Evolutionary conservation across 2,888 invertebrate species (phyloP), one percentile per base, ranked within the genome.

Genomic region (Hermaeophaga mercurialis): DNA sequence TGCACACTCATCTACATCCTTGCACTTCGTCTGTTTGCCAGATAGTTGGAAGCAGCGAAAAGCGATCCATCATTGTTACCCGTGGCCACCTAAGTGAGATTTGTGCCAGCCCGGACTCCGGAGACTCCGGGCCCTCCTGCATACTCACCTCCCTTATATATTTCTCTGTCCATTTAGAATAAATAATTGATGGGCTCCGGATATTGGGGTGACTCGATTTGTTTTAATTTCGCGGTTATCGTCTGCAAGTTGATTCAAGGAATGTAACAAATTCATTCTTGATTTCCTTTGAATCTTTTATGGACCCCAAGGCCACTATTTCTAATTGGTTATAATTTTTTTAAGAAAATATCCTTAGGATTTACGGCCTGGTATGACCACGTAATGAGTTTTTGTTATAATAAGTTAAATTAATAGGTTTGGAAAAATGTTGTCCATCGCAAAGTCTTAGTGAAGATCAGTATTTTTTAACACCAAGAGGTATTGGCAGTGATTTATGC

Each of bases 61-160:
- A 57, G 63, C 64, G 66, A 70, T 69, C 68, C 60, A 66, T 70
- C 70, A 70, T 69, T 65, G 68, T 68, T 66, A 70, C 66, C 58
- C 54, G 54, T 55, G 61, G 65, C 64, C 60, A 67, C 66, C 68
- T 69, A 73, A 72, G 71, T 70, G 70, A 69, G 73, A 73, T 73
- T 72, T 73, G 73, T 72, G 70, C 66, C 64, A 61, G 52, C 54
- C 45, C 58, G 52, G 56, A 59, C 62, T 59, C 65, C 41, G 41
- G 63, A 62, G 67, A 64, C 43, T 18, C 11, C 8, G 14, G 46
- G 36, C 26, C 31, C 15, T 28, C 45, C 45, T 45, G 59, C 50
- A 39, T 31, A 26, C 60, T 64, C 60, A 56, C 45, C 45, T 50
- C 53, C 53, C 57, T 57, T 58, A 60, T 61, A 54, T 54, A 58